A percentile compares a stretch with the other conserved stretches of the same genome.
Evolutionary conservation across 2,888 invertebrate species (phyloP).

Genomic region (Glomeris marginata): DNA sequence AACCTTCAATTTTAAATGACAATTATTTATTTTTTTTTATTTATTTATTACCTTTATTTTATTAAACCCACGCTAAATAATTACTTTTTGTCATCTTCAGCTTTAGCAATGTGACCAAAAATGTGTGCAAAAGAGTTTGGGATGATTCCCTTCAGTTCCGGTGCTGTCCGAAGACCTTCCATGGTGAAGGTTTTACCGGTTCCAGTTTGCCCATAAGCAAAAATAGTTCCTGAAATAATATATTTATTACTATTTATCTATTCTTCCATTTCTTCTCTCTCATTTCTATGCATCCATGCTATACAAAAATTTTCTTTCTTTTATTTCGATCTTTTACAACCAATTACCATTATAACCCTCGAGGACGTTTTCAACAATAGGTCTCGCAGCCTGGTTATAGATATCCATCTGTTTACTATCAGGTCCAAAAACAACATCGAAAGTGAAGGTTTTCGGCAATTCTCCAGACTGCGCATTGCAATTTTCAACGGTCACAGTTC

Average conservation of each 20-base stretch:
- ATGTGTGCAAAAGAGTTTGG: conserved; percentile 99
- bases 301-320: background rate
- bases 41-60: background rate
- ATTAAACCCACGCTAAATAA: conserved; percentile 20
- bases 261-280: too few species aligned
- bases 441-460: conserved; percentile 71
- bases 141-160: conserved; percentile 87
- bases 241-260: too few species aligned
- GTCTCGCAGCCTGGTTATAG: conserved; percentile 88
- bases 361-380: conserved; percentile 91
- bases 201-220: conserved; percentile 53
- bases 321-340: background rate
- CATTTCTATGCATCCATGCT: too few species aligned
- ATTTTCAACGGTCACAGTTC: conserved; percentile 27
- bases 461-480: conserved; percentile 28
- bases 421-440: conserved; percentile 83
- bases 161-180: conserved; percentile 77
- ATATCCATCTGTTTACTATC: conserved; percentile 78
- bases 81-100: conserved; percentile 75
- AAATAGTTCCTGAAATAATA: conserved; percentile 37
- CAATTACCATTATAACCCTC: conserved; percentile 76
- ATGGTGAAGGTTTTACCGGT: conserved; percentile 99
- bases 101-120: conserved; percentile 92
- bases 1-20: conserved; percentile 45
- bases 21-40: background rate